phyloP scores from a whole-genome alignment of 2,113 vertebrate genomes.

The Nothoprocta pentlandii region DNA sequence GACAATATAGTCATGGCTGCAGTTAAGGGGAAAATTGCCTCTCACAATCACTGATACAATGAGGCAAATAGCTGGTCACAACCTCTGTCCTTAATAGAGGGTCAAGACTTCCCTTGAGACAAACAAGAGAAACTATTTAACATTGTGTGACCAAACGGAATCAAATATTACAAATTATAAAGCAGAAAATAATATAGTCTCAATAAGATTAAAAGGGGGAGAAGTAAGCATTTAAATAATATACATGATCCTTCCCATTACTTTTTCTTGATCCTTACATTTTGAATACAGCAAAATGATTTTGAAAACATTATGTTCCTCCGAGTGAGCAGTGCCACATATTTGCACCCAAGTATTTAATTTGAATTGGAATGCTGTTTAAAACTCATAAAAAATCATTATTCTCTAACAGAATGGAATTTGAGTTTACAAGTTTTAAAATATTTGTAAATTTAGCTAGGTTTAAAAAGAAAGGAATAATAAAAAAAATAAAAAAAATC shows the following conservation, averaged over 20 bases:
- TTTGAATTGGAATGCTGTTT: not conserved
- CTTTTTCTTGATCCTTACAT: not conserved
- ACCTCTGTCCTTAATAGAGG: not conserved
- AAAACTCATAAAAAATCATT: not conserved
- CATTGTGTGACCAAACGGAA: not conserved
- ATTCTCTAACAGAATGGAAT: conserved; percentile 21
- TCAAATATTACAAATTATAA: not conserved
- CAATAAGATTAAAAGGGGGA: not conserved
- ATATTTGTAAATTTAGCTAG: conserved; percentile 12
- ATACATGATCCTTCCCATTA: not conserved
- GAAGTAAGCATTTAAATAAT: not conserved
- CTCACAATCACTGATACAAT: not conserved
- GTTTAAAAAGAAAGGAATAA: not conserved
- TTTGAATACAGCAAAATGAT: not conserved
- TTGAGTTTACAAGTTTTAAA: conserved; percentile 27
- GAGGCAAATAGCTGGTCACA: not conserved
- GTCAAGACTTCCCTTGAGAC: not conserved
- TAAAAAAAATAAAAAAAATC: not conserved
- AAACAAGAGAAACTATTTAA: not conserved
- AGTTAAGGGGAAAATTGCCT: not conserved
- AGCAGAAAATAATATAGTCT: not conserved
- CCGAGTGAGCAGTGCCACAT: not conserved
- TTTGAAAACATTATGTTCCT: not conserved
- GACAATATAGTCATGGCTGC: fast-evolving
- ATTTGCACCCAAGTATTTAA: not conserved